Evolutionary conservation across 2,888 invertebrate genomes (phyloP).

Genomic region (Serripes groenlandicus): DNA sequence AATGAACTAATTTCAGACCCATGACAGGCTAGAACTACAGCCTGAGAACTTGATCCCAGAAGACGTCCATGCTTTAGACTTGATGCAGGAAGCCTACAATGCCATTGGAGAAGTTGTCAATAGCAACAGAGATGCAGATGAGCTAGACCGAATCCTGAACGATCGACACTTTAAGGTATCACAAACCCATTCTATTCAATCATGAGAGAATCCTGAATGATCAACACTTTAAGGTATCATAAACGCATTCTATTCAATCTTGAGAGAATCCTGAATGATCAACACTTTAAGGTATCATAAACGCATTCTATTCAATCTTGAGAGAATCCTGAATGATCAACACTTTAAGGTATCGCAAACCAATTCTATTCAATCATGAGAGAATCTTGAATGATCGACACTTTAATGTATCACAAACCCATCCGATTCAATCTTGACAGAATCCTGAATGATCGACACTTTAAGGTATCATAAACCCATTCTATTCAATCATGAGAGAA

Average conservation of each 20-base stretch:
- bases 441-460: conserved; percentile 92
- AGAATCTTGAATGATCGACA: too few species aligned
- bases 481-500: too few species aligned
- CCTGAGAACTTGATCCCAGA: conserved; percentile 60
- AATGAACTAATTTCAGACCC: conserved; percentile 72
- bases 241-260: too few species aligned
- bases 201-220: conserved; percentile 91
- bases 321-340: too few species aligned
- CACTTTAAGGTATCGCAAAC: too few species aligned
- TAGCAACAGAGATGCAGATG: conserved; percentile 88
- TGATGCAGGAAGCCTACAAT: conserved; percentile 71
- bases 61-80: conserved; percentile 66
- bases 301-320: too few species aligned
- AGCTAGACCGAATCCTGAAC: conserved; percentile 91
- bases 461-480: conserved; percentile 90
- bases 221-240: conserved; percentile 92
- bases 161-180: conserved; percentile 92
- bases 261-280: too few species aligned
- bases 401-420: too few species aligned
- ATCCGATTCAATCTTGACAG: too few species aligned
- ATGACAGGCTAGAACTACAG: conserved; percentile 76
- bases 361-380: too few species aligned
- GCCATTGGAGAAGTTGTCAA: conserved; percentile 65
- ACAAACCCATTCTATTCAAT: too few species aligned
- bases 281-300: conserved; percentile 93